Evolutionary conservation across 1,140 invertebrate genomes (phyloP).

Genomic region (Brevipalpus yothersi): DNA sequence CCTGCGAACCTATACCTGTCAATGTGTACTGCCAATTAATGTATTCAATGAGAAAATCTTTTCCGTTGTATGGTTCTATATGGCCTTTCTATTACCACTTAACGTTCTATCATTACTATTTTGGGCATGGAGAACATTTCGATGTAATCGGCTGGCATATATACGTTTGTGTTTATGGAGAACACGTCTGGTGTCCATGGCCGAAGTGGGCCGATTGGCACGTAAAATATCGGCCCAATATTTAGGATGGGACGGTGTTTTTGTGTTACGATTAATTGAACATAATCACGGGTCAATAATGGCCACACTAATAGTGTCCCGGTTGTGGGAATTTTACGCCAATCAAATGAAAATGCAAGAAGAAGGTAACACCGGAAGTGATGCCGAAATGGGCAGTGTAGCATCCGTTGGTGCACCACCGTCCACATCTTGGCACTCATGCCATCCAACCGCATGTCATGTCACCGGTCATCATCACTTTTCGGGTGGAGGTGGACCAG

Average conservation of each 20-base stretch:
- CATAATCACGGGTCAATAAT: constrained; percentile 21
- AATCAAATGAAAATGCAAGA: constrained; percentile 18
- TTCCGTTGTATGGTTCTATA: constrained; percentile 22
- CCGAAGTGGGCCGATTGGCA: constrained; percentile 17
- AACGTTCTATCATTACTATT: constrained; percentile 18
- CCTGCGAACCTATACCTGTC: constrained; percentile 21
- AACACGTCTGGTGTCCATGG: constrained; percentile 17
- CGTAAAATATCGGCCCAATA: constrained; percentile 19
- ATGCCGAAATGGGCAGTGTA: constrained; percentile 10
- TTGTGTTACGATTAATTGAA: constrained; percentile 21
- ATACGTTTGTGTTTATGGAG: constrained; percentile 20
- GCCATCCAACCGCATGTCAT: constrained; percentile 15
- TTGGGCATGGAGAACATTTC: constrained; percentile 21
- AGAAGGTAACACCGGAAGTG: constrained; percentile 9
- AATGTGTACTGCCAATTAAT: constrained; percentile 29
- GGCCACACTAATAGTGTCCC: constrained; percentile 17
- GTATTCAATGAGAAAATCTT: constrained; percentile 31
- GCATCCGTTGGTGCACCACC: constrained; percentile 12
- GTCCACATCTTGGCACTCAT: constrained; percentile 15
- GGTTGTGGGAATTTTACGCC: constrained; percentile 17
- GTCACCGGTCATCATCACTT: constrained; percentile 12
- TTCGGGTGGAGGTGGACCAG: not conserved
- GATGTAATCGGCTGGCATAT: constrained; percentile 18
- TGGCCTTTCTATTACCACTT: constrained; percentile 19
- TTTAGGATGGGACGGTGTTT: constrained; percentile 21